phyloP scores from a whole-genome alignment of 2,113 vertebrate genomes.

The Meleagris gallopavo region DNA sequence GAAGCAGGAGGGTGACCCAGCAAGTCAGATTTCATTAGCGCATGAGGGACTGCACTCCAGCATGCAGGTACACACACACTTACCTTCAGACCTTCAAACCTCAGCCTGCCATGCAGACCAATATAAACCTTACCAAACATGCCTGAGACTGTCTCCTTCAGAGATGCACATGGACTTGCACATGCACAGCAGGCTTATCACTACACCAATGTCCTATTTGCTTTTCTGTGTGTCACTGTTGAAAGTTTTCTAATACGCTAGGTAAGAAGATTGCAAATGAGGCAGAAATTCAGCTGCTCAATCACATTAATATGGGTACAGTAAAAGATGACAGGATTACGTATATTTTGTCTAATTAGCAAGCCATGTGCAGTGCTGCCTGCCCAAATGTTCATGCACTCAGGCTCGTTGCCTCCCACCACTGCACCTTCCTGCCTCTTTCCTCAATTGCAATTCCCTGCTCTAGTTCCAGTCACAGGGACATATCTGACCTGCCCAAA shows the following conservation, averaged over 20 bases:
- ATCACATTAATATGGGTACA: not conserved
- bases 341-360: not conserved
- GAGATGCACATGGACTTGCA: rapidly evolving
- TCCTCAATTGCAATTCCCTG: not conserved
- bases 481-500: not conserved
- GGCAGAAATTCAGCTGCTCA: not conserved
- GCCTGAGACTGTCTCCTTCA: not conserved
- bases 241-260: not conserved
- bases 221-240: not conserved
- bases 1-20: conserved; percentile 10
- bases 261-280: not conserved
- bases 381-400: not conserved
- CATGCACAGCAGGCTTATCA: not conserved
- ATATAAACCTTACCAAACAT: no score
- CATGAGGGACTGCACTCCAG: not conserved
- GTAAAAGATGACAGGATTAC: not conserved
- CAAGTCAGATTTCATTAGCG: not conserved
- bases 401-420: rapidly evolving
- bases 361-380: rapidly evolving
- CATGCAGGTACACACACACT: not conserved
- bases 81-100: not conserved
- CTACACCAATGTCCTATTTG: rapidly evolving
- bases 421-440: not conserved
- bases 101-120: not conserved
- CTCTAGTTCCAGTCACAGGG: not conserved